Percentiles rank a stretch among this genome's conserved stretches.
These are phyloP conservation scores for Coranthus polyacanthus DNA, from an alignment of 2,797 vertebrate genomes.

Conservation along the genomic window DNA sequence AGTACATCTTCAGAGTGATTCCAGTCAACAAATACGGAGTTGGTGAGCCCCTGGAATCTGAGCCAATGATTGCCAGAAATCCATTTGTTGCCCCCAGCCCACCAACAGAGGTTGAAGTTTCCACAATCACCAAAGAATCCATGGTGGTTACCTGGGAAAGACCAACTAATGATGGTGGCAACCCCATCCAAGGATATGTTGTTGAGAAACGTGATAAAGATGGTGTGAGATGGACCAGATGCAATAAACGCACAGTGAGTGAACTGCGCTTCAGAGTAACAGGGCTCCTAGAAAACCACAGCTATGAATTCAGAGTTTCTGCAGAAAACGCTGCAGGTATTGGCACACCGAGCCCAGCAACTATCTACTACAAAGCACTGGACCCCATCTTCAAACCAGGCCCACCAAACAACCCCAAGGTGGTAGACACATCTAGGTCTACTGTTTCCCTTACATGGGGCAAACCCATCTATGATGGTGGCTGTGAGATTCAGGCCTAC, in stretches of 20 bases:
- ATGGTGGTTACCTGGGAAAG: slow-evolving; percentile 98
- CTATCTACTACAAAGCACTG: slow-evolving; percentile 92
- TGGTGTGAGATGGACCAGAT: slow-evolving; percentile 96
- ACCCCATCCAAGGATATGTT: slow-evolving; percentile 92
- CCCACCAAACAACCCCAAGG: slow-evolving; percentile 96
- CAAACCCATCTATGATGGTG: slow-evolving; percentile 98
- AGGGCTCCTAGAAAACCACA: slow-evolving; percentile 93
- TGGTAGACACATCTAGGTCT: slow-evolving; percentile 92
- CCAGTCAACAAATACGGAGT: slow-evolving; percentile 98
- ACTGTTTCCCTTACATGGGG: slow-evolving; percentile 95
- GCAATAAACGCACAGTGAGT: slow-evolving; percentile 93
- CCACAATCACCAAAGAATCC: slow-evolving; percentile 95
- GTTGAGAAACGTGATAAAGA: slow-evolving; percentile 98
- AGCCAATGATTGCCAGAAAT: slow-evolving; percentile 92
- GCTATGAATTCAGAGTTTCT: slow-evolving; percentile 97
- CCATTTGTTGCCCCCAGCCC: slow-evolving; percentile 92
- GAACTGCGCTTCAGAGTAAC: slow-evolving; percentile 95
- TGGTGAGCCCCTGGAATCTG: slow-evolving; percentile 97
- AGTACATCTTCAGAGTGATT: slow-evolving; percentile 98
- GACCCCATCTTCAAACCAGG: slow-evolving; percentile 98
- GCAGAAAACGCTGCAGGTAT: slow-evolving; percentile 97
- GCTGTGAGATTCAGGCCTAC: slow-evolving; percentile 96
- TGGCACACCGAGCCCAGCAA: slow-evolving; percentile 91
- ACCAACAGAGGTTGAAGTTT: slow-evolving; percentile 93
- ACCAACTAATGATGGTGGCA: slow-evolving; percentile 93